A percentile compares a stretch with the other conserved stretches of the same genome.
Conservation (phyloP, 1,140 invertebrate species). For the Sinonovacula constricta region DNA sequence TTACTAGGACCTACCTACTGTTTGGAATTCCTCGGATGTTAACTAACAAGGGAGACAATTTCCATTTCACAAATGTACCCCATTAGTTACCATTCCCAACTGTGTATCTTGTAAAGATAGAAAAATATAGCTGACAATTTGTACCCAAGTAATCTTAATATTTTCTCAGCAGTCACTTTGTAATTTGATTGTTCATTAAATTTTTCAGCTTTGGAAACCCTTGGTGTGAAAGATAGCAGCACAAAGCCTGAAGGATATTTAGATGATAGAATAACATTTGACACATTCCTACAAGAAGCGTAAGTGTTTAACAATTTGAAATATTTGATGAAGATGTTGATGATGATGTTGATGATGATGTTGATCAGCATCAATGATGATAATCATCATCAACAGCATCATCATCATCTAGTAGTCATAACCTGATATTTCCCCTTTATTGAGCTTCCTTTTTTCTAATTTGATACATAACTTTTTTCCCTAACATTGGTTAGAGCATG, state of each 20-base stretch:
- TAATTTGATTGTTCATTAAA: neutral
- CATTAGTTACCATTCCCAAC: neutral
- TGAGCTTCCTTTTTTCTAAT: neutral
- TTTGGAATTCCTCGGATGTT: too few species aligned
- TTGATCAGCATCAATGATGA: neutral
- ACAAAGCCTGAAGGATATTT: constrained; percentile 61
- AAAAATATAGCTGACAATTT: neutral
- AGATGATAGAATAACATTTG: constrained; percentile 66
- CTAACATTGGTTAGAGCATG: too few species aligned
- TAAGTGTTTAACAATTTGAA: constrained; percentile 53
- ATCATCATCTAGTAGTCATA: neutral
- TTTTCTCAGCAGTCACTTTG: neutral
- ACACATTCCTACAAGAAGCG: constrained; percentile 70
- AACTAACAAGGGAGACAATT: too few species aligned
- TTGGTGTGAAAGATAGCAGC: constrained; percentile 67
- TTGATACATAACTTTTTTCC: neutral
- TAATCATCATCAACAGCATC: neutral
- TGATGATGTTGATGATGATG: neutral
- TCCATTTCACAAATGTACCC: too few species aligned
- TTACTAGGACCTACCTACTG: too few species aligned
- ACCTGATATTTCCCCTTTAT: neutral
- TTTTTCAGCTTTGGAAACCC: constrained; percentile 66
- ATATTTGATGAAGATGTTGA: neutral
- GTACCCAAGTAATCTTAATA: neutral
- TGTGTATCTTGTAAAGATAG: neutral